phyloP scores from a whole-genome alignment of 2,113 vertebrate genomes.

The Tupaia tana region DNA sequence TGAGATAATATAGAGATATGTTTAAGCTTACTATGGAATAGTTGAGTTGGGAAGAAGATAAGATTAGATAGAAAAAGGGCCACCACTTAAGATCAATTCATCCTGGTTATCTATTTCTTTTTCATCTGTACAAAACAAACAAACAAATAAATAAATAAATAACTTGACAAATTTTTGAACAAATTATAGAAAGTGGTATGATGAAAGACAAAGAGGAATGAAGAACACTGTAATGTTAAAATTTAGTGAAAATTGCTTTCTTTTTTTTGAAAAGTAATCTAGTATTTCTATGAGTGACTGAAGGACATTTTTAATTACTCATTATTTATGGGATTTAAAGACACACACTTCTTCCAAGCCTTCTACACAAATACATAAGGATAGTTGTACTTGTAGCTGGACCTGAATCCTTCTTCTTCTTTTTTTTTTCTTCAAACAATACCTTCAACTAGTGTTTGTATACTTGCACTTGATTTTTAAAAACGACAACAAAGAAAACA shows the following conservation, averaged over 20 bases:
- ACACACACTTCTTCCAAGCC: no score
- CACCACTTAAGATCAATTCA: not conserved
- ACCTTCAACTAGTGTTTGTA: not conserved
- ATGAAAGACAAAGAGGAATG: not conserved
- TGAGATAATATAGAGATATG: not conserved
- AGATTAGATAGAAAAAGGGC: not conserved
- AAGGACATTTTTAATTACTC: not conserved
- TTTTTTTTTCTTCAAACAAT: not conserved
- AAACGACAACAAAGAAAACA: not conserved
- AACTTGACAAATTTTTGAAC: not conserved
- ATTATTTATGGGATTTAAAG: not conserved
- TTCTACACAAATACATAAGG: not conserved
- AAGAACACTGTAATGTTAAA: not conserved
- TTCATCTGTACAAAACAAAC: not conserved
- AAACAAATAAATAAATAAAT: not conserved
- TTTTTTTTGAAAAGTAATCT: slow-evolving; percentile 14
- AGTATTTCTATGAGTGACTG: not conserved
- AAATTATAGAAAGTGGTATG: not conserved
- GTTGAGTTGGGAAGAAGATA: not conserved
- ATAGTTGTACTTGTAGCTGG: not conserved
- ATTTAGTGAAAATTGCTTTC: not conserved
- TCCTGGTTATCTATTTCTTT: not conserved
- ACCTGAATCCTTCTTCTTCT: no score
- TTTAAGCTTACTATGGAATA: not conserved
- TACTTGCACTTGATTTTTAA: not conserved